Percentiles rank a stretch among this genome's conserved stretches.
These are phyloP conservation scores for Pristis pectinata DNA, from an alignment of 2,797 vertebrate genomes.

Conservation along the genomic window DNA sequence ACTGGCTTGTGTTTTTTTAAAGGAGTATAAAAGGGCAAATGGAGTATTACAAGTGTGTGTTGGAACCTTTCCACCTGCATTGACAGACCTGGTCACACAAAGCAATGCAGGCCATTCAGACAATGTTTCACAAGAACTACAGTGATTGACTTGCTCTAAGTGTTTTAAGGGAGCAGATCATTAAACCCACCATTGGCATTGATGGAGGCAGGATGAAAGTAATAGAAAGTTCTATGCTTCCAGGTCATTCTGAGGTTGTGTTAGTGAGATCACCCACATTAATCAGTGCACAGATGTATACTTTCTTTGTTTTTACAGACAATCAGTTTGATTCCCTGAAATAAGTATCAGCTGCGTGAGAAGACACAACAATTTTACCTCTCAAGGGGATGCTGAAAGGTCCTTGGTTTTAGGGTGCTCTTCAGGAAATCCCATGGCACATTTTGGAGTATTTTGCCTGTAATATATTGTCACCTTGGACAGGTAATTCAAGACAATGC, in stretches of 20 bases:
- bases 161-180: neutral
- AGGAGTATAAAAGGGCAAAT: neutral
- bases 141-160: neutral
- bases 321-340: neutral
- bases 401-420: neutral
- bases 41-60: neutral
- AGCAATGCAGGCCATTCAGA: neutral
- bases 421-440: too few species aligned
- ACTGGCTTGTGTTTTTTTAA: neutral
- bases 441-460: too few species aligned
- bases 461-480: too few species aligned
- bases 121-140: neutral
- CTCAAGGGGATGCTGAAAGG: neutral
- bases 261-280: neutral
- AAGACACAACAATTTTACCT: neutral
- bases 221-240: neutral
- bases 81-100: neutral
- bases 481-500: neutral
- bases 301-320: neutral
- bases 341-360: neutral
- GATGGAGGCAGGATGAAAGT: neutral
- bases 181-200: neutral
- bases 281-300: neutral
- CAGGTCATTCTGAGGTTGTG: neutral
- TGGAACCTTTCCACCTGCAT: neutral